phyloP scores from a whole-genome alignment of 2,113 vertebrate species.

The Plecturocebus donacophilus region DNA sequence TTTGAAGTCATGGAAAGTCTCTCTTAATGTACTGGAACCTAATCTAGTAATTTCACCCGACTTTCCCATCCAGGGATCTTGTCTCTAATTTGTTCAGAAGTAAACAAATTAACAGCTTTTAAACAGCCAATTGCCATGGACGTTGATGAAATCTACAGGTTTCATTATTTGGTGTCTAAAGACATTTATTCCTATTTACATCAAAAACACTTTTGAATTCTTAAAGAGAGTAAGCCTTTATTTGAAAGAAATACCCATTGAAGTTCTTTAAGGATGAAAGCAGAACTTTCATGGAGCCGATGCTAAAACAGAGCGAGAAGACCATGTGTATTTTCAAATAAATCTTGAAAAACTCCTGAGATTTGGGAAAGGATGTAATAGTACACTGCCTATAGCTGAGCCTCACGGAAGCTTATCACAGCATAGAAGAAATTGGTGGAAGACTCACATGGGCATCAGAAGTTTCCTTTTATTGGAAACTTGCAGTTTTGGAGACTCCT shows the following conservation, averaged over 20 bases:
- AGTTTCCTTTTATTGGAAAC: background rate
- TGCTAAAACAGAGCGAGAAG: background rate
- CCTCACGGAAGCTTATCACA: background rate
- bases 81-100: background rate
- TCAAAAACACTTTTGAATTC: background rate
- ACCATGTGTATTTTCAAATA: background rate
- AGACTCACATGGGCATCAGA: background rate
- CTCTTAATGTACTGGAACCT: background rate
- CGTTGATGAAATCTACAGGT: background rate
- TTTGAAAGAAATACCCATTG: slow-evolving; percentile 30
- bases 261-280: background rate
- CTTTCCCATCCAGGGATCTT: background rate
- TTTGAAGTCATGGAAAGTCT: background rate
- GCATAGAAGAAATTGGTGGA: background rate
- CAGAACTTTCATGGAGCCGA: background rate
- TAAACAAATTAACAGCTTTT: background rate
- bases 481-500: background rate
- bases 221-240: background rate
- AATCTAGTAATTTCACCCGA: background rate
- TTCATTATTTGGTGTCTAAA: background rate
- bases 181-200: background rate
- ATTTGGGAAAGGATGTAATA: background rate
- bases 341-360: background rate
- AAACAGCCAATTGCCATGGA: background rate
- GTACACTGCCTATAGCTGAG: background rate